Percentiles rank a stretch among this genome's conserved stretches.
These are phyloP conservation scores for Neomorphus geoffroyi DNA, from an alignment of 2,797 vertebrate genomes.

Conservation along the genomic window DNA sequence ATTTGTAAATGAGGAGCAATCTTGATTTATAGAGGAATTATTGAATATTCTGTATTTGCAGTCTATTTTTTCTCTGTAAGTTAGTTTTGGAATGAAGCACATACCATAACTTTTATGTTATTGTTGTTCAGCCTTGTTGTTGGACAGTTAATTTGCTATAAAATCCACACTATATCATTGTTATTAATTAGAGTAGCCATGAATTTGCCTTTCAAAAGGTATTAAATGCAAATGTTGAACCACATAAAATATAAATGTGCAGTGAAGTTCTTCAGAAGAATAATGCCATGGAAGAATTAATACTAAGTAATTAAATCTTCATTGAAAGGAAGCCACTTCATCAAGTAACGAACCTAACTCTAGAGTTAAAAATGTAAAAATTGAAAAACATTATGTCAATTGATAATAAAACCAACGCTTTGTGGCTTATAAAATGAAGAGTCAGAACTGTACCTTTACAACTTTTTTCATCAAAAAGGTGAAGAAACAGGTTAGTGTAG, in stretches of 20 bases:
- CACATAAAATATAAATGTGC: slow-evolving; percentile 38
- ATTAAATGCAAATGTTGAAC: slow-evolving; percentile 52
- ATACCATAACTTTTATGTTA: slow-evolving; percentile 51
- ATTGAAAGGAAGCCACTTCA: slow-evolving; percentile 6
- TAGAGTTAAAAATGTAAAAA: not conserved
- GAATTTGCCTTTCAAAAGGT: slow-evolving; percentile 50
- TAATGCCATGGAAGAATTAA: slow-evolving; percentile 20
- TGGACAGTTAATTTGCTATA: slow-evolving; percentile 66
- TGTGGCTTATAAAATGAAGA: not conserved
- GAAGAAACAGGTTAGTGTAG: not conserved
- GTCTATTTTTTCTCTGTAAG: slow-evolving; percentile 50
- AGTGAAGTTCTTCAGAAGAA: slow-evolving; percentile 17
- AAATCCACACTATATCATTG: slow-evolving; percentile 58
- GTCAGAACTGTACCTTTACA: not conserved
- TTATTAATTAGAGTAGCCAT: slow-evolving; percentile 61
- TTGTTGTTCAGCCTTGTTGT: slow-evolving; percentile 58
- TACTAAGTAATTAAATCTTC: slow-evolving; percentile 47
- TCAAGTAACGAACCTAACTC: not conserved
- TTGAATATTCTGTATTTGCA: slow-evolving; percentile 40
- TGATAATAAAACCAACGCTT: not conserved
- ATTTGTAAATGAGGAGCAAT: slow-evolving; percentile 27
- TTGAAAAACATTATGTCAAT: not conserved
- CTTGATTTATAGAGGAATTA: slow-evolving; percentile 20
- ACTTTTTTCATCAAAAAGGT: not conserved
- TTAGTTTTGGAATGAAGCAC: slow-evolving; percentile 59